Base-by-base conservation (phyloP, 2,113 vertebrate species). In the Gadus macrocephalus region DNA sequence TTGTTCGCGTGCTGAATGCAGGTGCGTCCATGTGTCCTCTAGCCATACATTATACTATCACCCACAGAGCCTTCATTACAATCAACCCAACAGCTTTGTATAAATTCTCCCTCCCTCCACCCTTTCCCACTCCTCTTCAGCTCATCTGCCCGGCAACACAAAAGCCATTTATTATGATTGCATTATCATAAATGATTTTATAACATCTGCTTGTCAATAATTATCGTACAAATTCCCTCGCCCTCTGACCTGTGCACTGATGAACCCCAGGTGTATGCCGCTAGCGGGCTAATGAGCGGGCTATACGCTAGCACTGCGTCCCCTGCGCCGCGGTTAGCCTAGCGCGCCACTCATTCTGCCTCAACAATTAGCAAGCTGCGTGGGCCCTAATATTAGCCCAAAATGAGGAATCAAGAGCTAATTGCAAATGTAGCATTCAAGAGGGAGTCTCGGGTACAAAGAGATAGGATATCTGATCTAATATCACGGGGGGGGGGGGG, bases 171-270 rank as follows among this genome's bases (percentile, higher is more conserved):
- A 86, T 89, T 90, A 89, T 89, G 87, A 89, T 89, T 90, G 79
- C 90, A 92, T 92, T 90, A 90, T 59, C 90, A 91, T 91, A 90
- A 89, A 90, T 88, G 86, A 91, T 90, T 91, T 89, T 90, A 90
- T 87, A 93, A 87, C 89, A 89, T 91, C 86, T 91, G 87, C 89
- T 90, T 89, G 78, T 90, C 86, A 90, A 90, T 91, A 91, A 93
- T 92, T 88, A 90, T 81, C 70, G 72, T 77, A 80, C 82, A 82
- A 83, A 89, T 85, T 81, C 78, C 63, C 17, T 20, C 62, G 81
- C 71, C 87, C 89, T 82, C 71, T 88, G 85, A 88, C 87, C 89
- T 77, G 56, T 69, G 79, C 81, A 80, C 84, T 73, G 83, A 73
- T 70, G 84, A 89, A 92, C 82, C 89, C 86, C 91, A 92, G 90